Evolutionary conservation across 2,797 vertebrate genomes (phyloP).

Genomic region (Alectoris magna): DNA sequence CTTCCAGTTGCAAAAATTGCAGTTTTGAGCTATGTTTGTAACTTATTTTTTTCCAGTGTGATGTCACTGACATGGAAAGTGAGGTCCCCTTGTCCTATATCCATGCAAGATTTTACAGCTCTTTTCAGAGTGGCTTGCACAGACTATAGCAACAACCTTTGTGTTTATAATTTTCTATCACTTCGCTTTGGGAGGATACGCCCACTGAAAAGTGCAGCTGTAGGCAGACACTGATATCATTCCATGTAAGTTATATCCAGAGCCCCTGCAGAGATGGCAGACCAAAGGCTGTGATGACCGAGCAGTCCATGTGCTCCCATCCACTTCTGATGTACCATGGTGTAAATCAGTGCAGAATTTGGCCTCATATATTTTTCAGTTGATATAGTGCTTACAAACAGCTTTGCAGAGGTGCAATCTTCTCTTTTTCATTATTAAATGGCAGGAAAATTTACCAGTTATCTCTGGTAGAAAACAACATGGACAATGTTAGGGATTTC

Average conservation of each 20-base stretch:
- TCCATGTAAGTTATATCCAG: neutral
- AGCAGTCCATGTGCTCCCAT: neutral
- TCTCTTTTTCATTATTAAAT: neutral
- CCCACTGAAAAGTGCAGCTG: slow-evolving; percentile 45
- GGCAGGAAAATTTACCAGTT: neutral
- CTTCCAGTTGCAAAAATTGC: slow-evolving; percentile 47
- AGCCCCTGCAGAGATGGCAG: neutral
- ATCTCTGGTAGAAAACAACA: neutral
- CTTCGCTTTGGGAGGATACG: slow-evolving; percentile 32
- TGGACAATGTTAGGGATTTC: neutral
- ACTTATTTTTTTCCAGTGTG: neutral
- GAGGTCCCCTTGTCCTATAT: neutral
- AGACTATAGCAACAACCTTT: neutral
- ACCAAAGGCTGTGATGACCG: neutral
- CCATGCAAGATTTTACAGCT: neutral
- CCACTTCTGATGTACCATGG: neutral
- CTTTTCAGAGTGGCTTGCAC: neutral
- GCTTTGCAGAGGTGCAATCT: neutral
- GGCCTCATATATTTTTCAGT: neutral
- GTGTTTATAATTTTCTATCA: neutral
- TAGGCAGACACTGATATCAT: neutral
- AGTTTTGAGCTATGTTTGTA: slow-evolving; percentile 16
- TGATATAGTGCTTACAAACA: neutral
- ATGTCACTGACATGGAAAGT: neutral
- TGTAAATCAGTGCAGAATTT: neutral